Base-by-base conservation (phyloP, 2,888 invertebrate genomes). In the Plemyria rubiginata region DNA sequence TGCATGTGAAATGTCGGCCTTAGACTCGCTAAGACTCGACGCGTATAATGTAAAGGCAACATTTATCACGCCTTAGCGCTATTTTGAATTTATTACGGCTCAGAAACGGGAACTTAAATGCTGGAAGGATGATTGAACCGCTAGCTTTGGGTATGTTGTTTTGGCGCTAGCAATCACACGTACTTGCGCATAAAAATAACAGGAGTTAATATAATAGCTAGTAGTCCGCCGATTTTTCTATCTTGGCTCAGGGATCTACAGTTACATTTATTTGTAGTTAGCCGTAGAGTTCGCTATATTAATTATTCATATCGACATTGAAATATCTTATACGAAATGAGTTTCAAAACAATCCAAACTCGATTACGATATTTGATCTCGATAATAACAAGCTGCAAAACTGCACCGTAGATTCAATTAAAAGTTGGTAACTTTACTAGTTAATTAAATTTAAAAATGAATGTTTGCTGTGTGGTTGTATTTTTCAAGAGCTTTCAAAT, bases 1-100 rank as follows among this genome's bases (percentile, higher is more conserved):
- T 86, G 83, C 83, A 85, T 84, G 77, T 68, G 76, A 74, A 79
- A 73, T 72, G 65, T 71, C 73, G 51, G 66, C 60, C 62, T 68
- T 56, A 53, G 53, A 62, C 68, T 48, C 60, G 55, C 62, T 64
- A 61, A 66, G 69, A 66, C 71, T 69, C 64, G 62, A 56, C 54
- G 43, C 62, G 62, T 65, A 70, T 71, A 68, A 71, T 67, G 54
- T 68, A 54, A 64, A 64, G 66, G 57, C 64, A 67, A 65, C 61
- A 64, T 67, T 71, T 62, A 65, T 54, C 60, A 63, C 43, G 54
- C 16, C 48, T 57, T 55, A 67, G 55, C 49, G 50, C 50, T 54
- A 46, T 63, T 63, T 60, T 59, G 59, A 59, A 58, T 59, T 62
- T 53, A 54, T 53, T 28, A 48, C 41, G 41, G 54, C 32, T 52